Base-by-base conservation (phyloP, 1,140 invertebrate genomes). In the Globodera ellingtonae region DNA sequence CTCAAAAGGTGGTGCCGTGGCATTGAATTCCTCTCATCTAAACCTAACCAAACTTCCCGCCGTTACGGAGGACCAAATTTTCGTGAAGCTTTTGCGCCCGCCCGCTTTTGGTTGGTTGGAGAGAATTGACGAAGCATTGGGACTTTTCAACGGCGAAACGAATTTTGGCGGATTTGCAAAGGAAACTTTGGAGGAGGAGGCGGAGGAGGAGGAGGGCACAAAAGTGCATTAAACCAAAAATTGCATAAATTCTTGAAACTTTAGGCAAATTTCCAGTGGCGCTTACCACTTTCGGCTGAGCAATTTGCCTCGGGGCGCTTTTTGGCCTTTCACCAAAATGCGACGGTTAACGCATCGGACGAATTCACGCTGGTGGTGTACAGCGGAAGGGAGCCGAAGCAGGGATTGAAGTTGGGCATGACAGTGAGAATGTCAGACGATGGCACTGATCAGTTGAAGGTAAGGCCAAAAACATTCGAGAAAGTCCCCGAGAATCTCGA, bases 291-390 rank as follows among this genome's bases (percentile, higher is more conserved):
- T 13, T 62, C 84, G 9, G 67, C 82, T 13, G 75, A 84, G n/a
- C 59, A 85, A 75, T 15, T 85, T 44, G 75, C 85, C 70, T 82
- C 86, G 9, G 85, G 85, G 4, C 78, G 73, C 48, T 76, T 85
- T 79, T 76, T 86, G 47, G 59, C 84, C 4, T 86, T 87, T 62
- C 52, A 75, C 72, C 81, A 86, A 72, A 70, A 47, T 18, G 24
- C 2, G 35, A 70, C 24, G 24, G n/a, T 4, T 24, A 75, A 50
- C n/a, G 80, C 6, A 46, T 21, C 48, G 35, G 84, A 85, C 69
- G 83, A 83, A 72, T 83, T 84, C 15, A 83, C 56, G 7, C 59
- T 84, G 13, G 44, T 66, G 46, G 82, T 85, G 15, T 87, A 86
- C 67, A 81, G 50, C 80, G 80, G 59, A 44, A 3, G 72, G 66